Evolutionary conservation across 64 coral and sea anemone species (phyloP), one percentile per base, ranked within the genome.

Genomic region (Hydrozoanthus tunicans): DNA sequence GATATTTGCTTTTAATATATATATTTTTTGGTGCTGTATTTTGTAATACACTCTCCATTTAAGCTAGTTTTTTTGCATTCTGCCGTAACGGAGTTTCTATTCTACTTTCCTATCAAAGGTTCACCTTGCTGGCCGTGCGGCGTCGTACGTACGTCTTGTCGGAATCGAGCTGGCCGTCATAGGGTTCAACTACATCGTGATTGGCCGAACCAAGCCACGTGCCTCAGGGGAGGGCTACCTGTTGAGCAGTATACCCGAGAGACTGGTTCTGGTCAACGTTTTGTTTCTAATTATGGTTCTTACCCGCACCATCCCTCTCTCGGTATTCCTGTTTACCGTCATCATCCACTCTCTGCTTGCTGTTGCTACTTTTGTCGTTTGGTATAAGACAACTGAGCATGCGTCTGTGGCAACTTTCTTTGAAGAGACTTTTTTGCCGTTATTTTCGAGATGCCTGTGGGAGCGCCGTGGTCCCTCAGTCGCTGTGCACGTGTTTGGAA

Each of bases 101-200:
- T 17, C 24, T 13, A 6, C 64, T n/a, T 14, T 73, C 10, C 23
- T 43, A 4, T 25, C 23, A 75, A 67, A 88, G 84, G 65, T 88
- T 56, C 84, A 88, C 11, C 60, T 88, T 53, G 70, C 84, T 17
- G 84, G 84, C 9, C 84, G 84, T 75, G 84, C 69, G 3, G 25
- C 25, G 56, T 56, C 84, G 3, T 88, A 88, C 9, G 55, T 88
- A 1, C 84, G 84, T 60, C 84, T 88, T 56, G 27, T 88, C 60
- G 84, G 84, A 8, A 59, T 88, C 0, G 84, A 88, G 25, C 32
- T 88, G 51, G 60, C 69, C 53, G 17, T 88, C 56, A 11, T 88
- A 14, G 84, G 84, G 13, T 88, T 88, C 6, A 88, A 88, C 69
- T 88, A 75, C 69, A 74, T 88, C 7, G 84, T 88, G 13, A 88